Evolutionary conservation across 2,888 invertebrate genomes (phyloP), one percentile per base, ranked within the genome.

Genomic region (Allolobophora icterica): DNA sequence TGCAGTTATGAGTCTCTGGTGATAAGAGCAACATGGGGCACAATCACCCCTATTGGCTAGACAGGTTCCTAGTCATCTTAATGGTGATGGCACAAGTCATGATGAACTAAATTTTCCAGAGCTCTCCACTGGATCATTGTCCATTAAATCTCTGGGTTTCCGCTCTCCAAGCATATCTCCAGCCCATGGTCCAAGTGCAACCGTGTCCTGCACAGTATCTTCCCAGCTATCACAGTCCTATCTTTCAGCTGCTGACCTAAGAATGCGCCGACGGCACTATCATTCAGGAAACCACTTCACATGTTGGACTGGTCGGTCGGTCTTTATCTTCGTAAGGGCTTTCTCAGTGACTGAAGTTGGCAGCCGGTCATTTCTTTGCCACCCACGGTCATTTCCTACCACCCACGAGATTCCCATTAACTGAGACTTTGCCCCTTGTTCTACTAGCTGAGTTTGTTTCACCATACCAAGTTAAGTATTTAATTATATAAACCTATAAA

Each of bases 161-260:
- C 40, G 15, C 52, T 52, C 71, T 71, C 71, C 71, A 30, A n/a
- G 71, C 30, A 2, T 71, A n/a, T n/a, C 71, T 71, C 71, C n/a
- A n/a, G 30, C 30, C 71, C 71, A 71, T n/a, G 71, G 71, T 71
- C 71, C 71, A 71, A 71, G 71, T 71, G 71, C n/a, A 1, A 21
- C 52, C 4, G 71, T 0, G 71, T 71, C 71, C 71, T 71, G 71
- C 11, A 71, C 71, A 71, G 71, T 71, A 30, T 71, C 71, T 71
- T 71, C 71, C 71, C 71, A 71, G 6, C 30, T 30, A 71, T 71
- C 71, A 71, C 71, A 30, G n/a, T 71, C 30, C 71, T n/a, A 71
- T 71, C 71, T n/a, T n/a, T 71, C 71, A 71, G 71, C 71, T 71
- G 71, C 71, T 71, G 71, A 71, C 71, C 52, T 13, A n/a, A n/a